Conservation (phyloP, 23 tunicate species). For the Trididemnum nubilum region DNA sequence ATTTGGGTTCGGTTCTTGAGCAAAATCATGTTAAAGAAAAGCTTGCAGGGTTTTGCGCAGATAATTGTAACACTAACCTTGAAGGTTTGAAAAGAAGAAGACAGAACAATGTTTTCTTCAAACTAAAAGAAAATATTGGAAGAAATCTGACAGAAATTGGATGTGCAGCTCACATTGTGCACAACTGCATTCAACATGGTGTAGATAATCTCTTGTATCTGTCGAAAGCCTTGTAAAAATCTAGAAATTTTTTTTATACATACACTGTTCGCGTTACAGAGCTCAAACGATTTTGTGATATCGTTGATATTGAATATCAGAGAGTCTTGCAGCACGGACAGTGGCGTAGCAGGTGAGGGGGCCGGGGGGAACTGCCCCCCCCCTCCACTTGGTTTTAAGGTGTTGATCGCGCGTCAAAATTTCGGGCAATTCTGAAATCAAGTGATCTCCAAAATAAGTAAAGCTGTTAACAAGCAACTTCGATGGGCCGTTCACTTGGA, state of each 20-base stretch:
- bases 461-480: too few species aligned
- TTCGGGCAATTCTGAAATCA: too few species aligned
- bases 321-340: constrained; percentile 12
- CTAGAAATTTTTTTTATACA: constrained; percentile 34
- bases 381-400: too few species aligned
- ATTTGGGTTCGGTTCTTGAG: too few species aligned
- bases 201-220: constrained; percentile 42
- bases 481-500: too few species aligned
- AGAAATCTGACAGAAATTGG: constrained; percentile 44
- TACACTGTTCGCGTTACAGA: constrained; percentile 40
- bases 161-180: constrained; percentile 72
- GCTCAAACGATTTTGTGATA: constrained; percentile 39
- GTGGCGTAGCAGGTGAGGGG: too few species aligned
- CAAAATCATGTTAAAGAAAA: constrained; percentile 58
- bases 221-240: constrained; percentile 45
- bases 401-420: too few species aligned
- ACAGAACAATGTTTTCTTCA: constrained; percentile 65
- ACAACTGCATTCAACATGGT: constrained; percentile 55
- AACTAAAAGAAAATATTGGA: constrained; percentile 43
- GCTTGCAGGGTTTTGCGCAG: constrained; percentile 68
- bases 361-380: too few species aligned
- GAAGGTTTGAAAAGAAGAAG: constrained; percentile 70
- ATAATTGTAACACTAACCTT: constrained; percentile 64
- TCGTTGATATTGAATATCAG: constrained; percentile 44
- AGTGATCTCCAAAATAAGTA: too few species aligned